These are phyloP conservation scores for Acromyrmex heyeri DNA, from an alignment of 1,140 invertebrate species.

Conservation along the genomic window DNA sequence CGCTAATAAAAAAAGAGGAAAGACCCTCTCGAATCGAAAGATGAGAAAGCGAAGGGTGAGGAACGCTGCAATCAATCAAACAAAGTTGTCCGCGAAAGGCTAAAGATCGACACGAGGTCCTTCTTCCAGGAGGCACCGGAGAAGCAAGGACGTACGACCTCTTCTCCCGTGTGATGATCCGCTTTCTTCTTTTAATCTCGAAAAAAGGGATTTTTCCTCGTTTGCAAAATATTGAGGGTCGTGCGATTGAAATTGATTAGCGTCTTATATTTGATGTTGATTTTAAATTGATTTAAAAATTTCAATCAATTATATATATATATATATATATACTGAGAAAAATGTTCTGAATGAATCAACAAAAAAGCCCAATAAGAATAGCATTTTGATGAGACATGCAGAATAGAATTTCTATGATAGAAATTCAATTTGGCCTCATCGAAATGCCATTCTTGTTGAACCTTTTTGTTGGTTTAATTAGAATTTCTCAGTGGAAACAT, in stretches of 20 bases:
- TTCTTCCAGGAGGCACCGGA: not conserved
- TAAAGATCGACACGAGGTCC: constrained; percentile 36
- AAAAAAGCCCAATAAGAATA: too few species aligned
- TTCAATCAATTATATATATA: not conserved
- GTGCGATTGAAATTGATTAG: constrained; percentile 1
- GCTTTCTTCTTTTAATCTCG: constrained; percentile 45
- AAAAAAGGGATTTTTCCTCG: constrained; percentile 43
- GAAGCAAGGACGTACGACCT: constrained; percentile 18
- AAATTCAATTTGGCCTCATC: too few species aligned
- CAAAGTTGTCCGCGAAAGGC: constrained; percentile 44
- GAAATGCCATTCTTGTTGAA: too few species aligned
- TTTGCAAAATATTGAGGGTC: constrained; percentile 38
- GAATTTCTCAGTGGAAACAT: not conserved
- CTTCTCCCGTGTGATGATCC: constrained; percentile 1
- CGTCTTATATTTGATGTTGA: not conserved
- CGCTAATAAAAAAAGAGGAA: constrained; percentile 21
- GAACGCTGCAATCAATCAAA: constrained; percentile 59
- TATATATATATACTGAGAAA: too few species aligned
- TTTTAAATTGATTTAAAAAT: not conserved
- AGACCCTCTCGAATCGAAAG: not conserved
- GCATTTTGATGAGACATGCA: too few species aligned
- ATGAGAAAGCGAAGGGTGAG: not conserved
- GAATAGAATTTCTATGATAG: too few species aligned
- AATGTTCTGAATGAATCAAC: too few species aligned
- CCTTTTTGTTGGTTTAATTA: too few species aligned